phyloP scores from a whole-genome alignment of 2,888 invertebrate genomes.

The Tethea ocularis region DNA sequence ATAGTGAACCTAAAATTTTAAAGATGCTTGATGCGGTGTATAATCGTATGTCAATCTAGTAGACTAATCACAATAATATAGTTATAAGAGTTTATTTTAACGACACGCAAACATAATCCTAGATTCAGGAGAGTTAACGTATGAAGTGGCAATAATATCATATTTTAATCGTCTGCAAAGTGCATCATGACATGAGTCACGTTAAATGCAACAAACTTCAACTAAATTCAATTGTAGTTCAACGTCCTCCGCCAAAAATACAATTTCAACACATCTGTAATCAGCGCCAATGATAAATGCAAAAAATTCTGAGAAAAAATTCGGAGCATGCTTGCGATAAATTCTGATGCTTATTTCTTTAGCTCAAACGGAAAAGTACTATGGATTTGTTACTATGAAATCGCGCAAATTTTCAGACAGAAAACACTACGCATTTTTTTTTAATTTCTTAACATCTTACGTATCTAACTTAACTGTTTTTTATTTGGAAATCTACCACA shows the following conservation, averaged over 20 bases:
- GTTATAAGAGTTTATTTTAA: too few species aligned
- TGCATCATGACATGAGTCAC: constrained; percentile 13
- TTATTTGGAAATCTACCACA: too few species aligned
- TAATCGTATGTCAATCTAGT: too few species aligned
- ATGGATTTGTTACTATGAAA: not conserved
- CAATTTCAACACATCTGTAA: not conserved
- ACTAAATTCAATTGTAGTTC: constrained; percentile 18
- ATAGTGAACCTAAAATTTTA: too few species aligned
- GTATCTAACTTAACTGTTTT: too few species aligned
- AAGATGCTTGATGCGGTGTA: too few species aligned
- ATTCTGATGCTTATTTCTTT: not conserved
- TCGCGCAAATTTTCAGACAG: not conserved
- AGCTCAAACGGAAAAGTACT: not conserved
- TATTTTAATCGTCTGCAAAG: constrained; percentile 17
- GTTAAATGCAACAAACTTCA: constrained; percentile 23
- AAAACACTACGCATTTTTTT: too few species aligned
- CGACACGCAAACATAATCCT: too few species aligned
- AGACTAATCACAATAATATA: too few species aligned
- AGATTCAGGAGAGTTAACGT: not conserved
- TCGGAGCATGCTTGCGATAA: not conserved
- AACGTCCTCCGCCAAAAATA: constrained; percentile 9
- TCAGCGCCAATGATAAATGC: not conserved
- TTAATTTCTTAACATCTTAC: too few species aligned
- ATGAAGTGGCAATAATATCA: not conserved
- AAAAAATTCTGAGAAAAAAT: not conserved